phyloP scores from a whole-genome alignment of 2,113 vertebrate genomes.

The Theristicus caerulescens region DNA sequence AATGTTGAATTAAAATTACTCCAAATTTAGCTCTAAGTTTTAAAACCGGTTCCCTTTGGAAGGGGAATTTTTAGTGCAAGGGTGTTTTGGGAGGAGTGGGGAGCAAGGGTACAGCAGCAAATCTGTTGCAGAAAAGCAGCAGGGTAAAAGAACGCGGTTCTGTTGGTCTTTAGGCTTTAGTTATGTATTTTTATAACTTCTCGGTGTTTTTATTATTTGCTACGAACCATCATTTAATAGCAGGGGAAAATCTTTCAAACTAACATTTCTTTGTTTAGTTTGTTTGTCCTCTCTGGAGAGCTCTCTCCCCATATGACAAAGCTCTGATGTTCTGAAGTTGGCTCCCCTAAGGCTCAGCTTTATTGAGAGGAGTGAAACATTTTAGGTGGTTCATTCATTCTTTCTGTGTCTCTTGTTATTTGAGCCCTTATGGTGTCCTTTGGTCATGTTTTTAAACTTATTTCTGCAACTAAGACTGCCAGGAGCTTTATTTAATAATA shows the following conservation, averaged over 20 bases:
- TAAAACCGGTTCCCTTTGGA: background rate
- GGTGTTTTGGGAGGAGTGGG: background rate
- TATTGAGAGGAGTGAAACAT: slow-evolving; percentile 62
- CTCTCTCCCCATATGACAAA: slow-evolving; percentile 48
- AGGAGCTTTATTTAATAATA: slow-evolving; percentile 61
- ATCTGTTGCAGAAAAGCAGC: background rate
- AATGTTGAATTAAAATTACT: slow-evolving; percentile 8
- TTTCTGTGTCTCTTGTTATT: slow-evolving; percentile 60
- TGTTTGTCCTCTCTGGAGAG: slow-evolving; percentile 63
- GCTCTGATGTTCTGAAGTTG: slow-evolving; percentile 47
- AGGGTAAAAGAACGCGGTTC: background rate
- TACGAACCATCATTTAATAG: slow-evolving; percentile 50
- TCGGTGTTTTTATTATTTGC: slow-evolving; percentile 42
- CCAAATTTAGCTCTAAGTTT: background rate
- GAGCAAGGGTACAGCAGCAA: background rate
- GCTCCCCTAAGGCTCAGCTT: slow-evolving; percentile 63
- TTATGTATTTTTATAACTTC: slow-evolving; percentile 53
- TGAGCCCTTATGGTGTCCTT: slow-evolving; percentile 44
- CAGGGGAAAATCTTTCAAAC: slow-evolving; percentile 36
- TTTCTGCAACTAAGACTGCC: slow-evolving; percentile 47
- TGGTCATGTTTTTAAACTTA: slow-evolving; percentile 61
- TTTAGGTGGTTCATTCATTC: slow-evolving; percentile 68
- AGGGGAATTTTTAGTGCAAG: background rate
- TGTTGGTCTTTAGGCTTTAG: slow-evolving; percentile 38
- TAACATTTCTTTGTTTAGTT: slow-evolving; percentile 47